A percentile compares a stretch with the other conserved stretches of the same genome.
Conservation (phyloP, 1,140 invertebrate genomes). For the Calosoma granatense region DNA sequence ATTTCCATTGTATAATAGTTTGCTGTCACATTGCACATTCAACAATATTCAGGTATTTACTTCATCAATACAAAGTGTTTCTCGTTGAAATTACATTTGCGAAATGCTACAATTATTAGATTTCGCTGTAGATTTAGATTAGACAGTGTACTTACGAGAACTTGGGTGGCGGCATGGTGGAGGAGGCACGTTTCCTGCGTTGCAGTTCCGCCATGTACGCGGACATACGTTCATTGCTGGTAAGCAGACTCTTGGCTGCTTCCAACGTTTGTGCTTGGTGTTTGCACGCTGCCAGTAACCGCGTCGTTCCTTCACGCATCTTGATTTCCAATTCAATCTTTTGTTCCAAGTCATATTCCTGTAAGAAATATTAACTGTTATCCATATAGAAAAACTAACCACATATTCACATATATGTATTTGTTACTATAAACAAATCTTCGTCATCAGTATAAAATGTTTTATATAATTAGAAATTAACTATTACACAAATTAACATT, state of each 20-base stretch:
- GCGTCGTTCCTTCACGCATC: slow-evolving; percentile 60
- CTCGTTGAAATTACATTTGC: no score
- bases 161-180: not conserved
- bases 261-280: slow-evolving; percentile 54
- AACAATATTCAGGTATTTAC: no score
- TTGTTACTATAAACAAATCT: no score
- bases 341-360: slow-evolving; percentile 56
- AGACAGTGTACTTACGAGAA: not conserved
- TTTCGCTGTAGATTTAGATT: no score
- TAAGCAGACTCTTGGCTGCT: slow-evolving; percentile 56
- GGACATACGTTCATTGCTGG: slow-evolving; percentile 57
- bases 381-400: slow-evolving; percentile 12
- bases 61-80: no score
- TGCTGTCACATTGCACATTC: no score
- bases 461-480: no score
- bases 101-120: no score
- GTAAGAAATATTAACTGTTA: slow-evolving; percentile 18
- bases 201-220: slow-evolving; percentile 59
- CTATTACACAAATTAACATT: no score
- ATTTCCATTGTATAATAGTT: no score
- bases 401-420: no score
- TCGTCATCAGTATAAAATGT: no score
- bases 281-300: slow-evolving; percentile 53
- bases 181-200: slow-evolving; percentile 39
- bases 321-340: slow-evolving; percentile 65